Evolutionary conservation across 1,140 invertebrate genomes (phyloP).

Genomic region (Apis dorsata): DNA sequence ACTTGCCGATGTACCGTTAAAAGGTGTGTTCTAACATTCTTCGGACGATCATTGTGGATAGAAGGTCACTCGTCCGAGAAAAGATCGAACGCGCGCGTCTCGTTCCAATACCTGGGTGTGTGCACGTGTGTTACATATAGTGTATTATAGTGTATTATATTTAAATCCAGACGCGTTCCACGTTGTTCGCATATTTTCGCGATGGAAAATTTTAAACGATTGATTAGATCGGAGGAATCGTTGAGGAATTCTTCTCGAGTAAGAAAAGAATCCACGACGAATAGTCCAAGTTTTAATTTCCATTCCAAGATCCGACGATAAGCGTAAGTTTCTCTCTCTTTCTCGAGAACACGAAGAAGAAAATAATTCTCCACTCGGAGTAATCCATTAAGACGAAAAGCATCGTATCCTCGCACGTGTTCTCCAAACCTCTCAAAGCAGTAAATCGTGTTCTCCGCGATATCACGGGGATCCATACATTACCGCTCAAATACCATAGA

Average conservation of each 20-base stretch:
- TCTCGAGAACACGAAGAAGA: too few relatives aligned
- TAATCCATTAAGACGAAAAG: not conserved
- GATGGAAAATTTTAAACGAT: not conserved
- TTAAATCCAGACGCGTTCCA: not conserved
- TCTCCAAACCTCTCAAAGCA: not conserved
- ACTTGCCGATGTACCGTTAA: slow-evolving; percentile 41
- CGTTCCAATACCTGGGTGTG: slow-evolving; percentile 5
- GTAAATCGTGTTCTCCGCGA: slow-evolving; percentile 1
- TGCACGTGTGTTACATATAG: not conserved
- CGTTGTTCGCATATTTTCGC: too few relatives aligned
- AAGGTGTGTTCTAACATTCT: slow-evolving; percentile 46
- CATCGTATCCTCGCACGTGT: not conserved
- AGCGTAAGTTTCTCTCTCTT: too few relatives aligned
- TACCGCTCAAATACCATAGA: slow-evolving; percentile 14
- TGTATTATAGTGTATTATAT: not conserved
- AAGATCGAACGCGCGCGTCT: not conserved
- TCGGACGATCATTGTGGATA: slow-evolving; percentile 14
- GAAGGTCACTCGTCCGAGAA: slow-evolving; percentile 18
- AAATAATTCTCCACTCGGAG: not conserved
- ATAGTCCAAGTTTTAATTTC: too few relatives aligned
- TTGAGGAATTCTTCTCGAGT: too few relatives aligned
- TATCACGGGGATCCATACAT: slow-evolving; percentile 13
- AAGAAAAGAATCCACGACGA: too few relatives aligned
- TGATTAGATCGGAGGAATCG: too few relatives aligned
- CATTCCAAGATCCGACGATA: too few relatives aligned